Evolutionary conservation across 64 coral and sea anemone genomes (phyloP), one percentile per base, ranked within the genome.

Genomic region (Stylophora pistillata): DNA sequence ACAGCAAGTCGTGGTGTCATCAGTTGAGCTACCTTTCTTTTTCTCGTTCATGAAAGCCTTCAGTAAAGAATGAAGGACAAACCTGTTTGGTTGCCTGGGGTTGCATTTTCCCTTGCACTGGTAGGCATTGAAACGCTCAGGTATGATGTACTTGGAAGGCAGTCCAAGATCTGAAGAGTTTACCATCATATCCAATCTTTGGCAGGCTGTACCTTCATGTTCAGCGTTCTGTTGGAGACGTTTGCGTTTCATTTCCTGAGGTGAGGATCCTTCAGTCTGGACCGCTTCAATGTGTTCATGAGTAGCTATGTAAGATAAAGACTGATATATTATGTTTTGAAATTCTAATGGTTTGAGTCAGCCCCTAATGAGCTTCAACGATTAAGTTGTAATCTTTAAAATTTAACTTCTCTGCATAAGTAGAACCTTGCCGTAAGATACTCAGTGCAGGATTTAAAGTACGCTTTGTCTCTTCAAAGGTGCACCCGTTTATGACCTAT

Each of bases 121-220:
- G 14, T 81, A 81, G 2, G 78, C 58, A 58, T 81, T 81, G 16
- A 81, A 81, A 13, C 28, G 20, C 28, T 16, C 59, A 18, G 78
- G 78, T 29, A 10, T 20, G 23, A 81, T 30, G 3, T 59, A 1
- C 10, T 61, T 63, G 56, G 56, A 28, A 10, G 29, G 4, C 15
- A 15, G 10, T 20, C 29, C 5, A n/a, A 77, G 53, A 30, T 63
- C 57, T 17, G 30, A 17, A 10, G 78, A 59, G 13, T 33, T 16
- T 15, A 81, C 30, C 0, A 81, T 34, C 58, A 81, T 63, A 58
- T 81, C 78, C 58, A 20, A 17, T 58, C 41, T 81, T 62, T 10
- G 15, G 78, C 78, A 81, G 27, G 57, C 55, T 30, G 58, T 10
- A 58, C 1, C 54, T 60, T 62, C 30, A 7, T 65, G 16, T n/a